Conservation (phyloP, 1,140 invertebrate genomes). For the Scylla paramamosain region DNA sequence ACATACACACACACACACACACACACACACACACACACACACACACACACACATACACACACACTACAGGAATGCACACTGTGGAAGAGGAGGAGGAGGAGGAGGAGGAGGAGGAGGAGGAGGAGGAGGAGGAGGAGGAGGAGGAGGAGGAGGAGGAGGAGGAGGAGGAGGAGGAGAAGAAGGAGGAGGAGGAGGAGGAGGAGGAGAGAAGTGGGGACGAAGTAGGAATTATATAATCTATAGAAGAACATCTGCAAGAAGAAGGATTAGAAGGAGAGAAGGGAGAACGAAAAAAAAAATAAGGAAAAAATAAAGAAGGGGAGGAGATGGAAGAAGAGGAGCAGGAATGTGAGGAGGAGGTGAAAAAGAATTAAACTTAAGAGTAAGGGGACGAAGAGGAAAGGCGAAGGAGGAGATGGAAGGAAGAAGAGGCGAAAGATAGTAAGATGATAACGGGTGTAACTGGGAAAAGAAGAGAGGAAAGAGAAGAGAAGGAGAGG, state of each 20-base stretch:
- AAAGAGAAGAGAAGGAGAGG: neutral
- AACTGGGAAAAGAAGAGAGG: neutral
- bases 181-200: neutral
- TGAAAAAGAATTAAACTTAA: neutral
- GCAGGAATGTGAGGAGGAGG: neutral
- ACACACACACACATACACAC: neutral
- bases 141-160: slow-evolving; percentile 18
- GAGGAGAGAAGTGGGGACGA: neutral
- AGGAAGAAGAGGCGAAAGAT: neutral
- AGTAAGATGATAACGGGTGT: too few relatives aligned
- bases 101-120: slow-evolving; percentile 16
- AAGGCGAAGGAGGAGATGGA: neutral
- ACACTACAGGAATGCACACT: neutral
- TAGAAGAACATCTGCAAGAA: neutral
- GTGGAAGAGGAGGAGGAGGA: neutral
- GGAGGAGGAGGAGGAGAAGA: neutral
- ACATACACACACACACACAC: slow-evolving; percentile 42
- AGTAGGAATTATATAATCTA: neutral
- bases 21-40: slow-evolving; percentile 37
- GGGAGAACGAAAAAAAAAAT: neutral
- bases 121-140: neutral
- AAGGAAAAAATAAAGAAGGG: neutral
- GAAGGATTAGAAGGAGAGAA: neutral
- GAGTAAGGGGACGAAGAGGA: neutral
- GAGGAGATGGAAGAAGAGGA: neutral